Evolutionary conservation across 1,140 invertebrate species (phyloP).

Genomic region (Drosophila pandora): DNA sequence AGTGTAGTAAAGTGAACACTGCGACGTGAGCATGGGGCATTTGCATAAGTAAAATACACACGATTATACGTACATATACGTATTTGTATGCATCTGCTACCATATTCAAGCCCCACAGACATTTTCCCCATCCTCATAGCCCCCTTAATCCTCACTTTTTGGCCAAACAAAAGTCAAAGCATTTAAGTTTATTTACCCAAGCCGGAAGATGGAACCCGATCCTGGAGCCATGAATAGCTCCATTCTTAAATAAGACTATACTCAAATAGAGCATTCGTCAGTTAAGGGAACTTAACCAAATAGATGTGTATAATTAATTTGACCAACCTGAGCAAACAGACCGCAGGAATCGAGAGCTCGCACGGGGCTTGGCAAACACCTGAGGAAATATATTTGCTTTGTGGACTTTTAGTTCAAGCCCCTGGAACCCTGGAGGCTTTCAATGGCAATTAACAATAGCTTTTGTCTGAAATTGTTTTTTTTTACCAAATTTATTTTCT

Average conservation of each 20-base stretch:
- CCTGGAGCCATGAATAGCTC: conserved; percentile 23
- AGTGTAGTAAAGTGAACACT: conserved; percentile 29
- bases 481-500: background rate
- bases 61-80: conserved; percentile 24
- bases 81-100: conserved; percentile 6
- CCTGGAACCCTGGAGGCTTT: background rate
- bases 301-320: conserved; percentile 42
- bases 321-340: conserved; percentile 18
- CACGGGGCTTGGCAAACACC: background rate
- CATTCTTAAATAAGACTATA: conserved; percentile 7
- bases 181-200: conserved; percentile 72
- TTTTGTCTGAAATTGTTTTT: conserved; percentile 1
- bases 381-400: background rate
- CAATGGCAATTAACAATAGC: background rate
- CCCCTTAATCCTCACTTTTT: conserved; percentile 4
- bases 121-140: background rate
- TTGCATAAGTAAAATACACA: conserved; percentile 69
- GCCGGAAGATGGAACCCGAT: conserved; percentile 15
- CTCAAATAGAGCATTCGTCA: conserved; percentile 19
- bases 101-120: conserved; percentile 17
- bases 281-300: conserved; percentile 27
- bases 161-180: conserved; percentile 33
- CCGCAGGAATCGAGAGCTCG: background rate
- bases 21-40: conserved; percentile 46
- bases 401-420: background rate